These are phyloP conservation scores for Pituophis catenifer DNA, from an alignment of 2,113 vertebrate genomes.

Conservation along the genomic window DNA sequence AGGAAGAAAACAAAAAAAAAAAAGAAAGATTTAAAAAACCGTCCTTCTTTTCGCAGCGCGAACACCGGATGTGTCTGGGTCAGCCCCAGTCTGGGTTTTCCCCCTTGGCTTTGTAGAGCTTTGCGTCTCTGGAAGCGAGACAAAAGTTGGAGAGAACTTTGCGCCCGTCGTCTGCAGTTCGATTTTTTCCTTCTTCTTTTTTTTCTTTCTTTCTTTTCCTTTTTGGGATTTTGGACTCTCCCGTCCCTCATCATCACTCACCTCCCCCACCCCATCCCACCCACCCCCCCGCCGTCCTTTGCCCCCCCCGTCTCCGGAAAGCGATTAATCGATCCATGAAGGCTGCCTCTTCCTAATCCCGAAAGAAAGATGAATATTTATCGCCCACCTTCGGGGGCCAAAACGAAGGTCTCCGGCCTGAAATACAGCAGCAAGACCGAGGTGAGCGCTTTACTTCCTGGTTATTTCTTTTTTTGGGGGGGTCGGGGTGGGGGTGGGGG, in stretches of 20 bases:
- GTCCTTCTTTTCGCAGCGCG: not conserved
- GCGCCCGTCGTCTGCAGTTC: not conserved
- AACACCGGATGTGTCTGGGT: not conserved
- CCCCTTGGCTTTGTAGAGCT: not conserved
- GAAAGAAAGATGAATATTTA: not conserved
- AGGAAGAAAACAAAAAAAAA: fast-evolving
- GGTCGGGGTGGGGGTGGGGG: fast-evolving
- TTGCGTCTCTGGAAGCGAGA: not conserved
- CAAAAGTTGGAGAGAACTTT: not conserved
- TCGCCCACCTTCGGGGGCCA: not conserved
- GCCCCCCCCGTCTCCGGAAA: too few relatives aligned
- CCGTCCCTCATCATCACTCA: not conserved
- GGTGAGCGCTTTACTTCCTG: constrained; percentile 11
- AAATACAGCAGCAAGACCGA: constrained; percentile 47
- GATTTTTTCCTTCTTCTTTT: fast-evolving
- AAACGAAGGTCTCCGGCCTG: not conserved
- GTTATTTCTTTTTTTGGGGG: too few relatives aligned
- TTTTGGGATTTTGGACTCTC: not conserved
- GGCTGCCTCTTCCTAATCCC: not conserved
- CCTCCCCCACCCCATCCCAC: too few relatives aligned
- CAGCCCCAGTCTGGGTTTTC: not conserved
- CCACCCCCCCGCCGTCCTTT: too few relatives aligned
- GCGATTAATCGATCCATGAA: not conserved
- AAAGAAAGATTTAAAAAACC: not conserved
- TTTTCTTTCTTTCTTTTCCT: too few relatives aligned